These are phyloP conservation scores for Coptodon bakossiorum DNA, from an alignment of 2,113 vertebrate species.

Conservation along the genomic window DNA sequence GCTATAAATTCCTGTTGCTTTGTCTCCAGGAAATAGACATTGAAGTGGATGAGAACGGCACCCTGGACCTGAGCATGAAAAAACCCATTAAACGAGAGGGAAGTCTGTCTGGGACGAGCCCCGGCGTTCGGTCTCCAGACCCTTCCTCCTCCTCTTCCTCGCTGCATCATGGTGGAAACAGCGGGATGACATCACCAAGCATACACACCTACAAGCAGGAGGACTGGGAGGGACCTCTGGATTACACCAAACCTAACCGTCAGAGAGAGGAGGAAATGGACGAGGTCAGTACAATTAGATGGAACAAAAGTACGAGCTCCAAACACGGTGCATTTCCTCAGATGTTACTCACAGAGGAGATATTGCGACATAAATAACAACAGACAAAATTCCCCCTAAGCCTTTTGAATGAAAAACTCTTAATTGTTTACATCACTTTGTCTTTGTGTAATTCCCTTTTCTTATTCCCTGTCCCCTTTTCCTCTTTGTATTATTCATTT, in stretches of 20 bases:
- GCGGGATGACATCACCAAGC: conserved; percentile 85
- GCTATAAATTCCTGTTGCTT: neutral
- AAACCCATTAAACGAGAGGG: conserved; percentile 85
- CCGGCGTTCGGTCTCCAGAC: conserved; percentile 82
- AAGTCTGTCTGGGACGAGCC: conserved; percentile 82
- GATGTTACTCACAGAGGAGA: conserved; percentile 22
- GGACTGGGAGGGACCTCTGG: conserved; percentile 93
- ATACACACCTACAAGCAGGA: conserved; percentile 89
- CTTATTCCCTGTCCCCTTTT: conserved; percentile 37
- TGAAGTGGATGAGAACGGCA: conserved; percentile 96
- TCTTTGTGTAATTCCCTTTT: conserved; percentile 2
- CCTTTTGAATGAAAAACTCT: conserved; percentile 12
- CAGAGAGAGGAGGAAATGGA: conserved; percentile 91
- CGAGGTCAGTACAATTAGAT: conserved; percentile 75
- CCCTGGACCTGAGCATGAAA: conserved; percentile 97
- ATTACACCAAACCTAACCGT: conserved; percentile 95
- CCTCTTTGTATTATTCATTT: conserved; percentile 49
- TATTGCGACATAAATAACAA: conserved; percentile 44
- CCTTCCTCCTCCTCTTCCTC: conserved; percentile 73
- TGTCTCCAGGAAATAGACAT: conserved; percentile 83
- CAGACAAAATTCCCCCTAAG: conserved; percentile 8
- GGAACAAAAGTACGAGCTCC: neutral
- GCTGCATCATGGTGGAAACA: conserved; percentile 82
- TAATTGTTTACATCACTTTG: conserved; percentile 47
- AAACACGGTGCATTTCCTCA: neutral